These are phyloP conservation scores for Chloroclystis v-ata DNA, from an alignment of 2,888 invertebrate species.

Conservation along the genomic window DNA sequence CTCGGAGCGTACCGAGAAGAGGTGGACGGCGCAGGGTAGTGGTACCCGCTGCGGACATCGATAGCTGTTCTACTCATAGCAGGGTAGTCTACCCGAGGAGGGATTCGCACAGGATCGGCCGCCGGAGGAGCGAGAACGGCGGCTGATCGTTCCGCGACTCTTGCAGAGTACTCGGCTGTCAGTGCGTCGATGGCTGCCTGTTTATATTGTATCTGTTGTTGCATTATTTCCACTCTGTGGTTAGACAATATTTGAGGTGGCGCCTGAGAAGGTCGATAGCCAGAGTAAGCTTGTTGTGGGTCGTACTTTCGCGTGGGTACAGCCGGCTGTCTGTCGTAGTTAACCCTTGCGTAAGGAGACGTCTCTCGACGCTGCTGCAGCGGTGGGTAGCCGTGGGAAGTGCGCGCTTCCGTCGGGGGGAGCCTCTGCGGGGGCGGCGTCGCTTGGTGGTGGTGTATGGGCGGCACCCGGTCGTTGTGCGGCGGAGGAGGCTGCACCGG, in stretches of 20 bases:
- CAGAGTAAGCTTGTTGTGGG: slow-evolving; percentile 66
- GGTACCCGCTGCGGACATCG: slow-evolving; percentile 53
- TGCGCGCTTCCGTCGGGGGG: slow-evolving; percentile 45
- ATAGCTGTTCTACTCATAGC: slow-evolving; percentile 43
- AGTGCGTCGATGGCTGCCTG: slow-evolving; percentile 51
- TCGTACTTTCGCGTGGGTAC: slow-evolving; percentile 65
- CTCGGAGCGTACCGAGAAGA: slow-evolving; percentile 53
- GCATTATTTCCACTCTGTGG: slow-evolving; percentile 58
- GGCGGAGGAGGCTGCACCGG: slow-evolving; percentile 58
- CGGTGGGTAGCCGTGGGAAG: slow-evolving; percentile 51
- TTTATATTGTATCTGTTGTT: slow-evolving; percentile 53
- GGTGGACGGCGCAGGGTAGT: slow-evolving; percentile 59
- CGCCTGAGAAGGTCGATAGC: slow-evolving; percentile 55
- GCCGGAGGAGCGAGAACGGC: slow-evolving; percentile 46
- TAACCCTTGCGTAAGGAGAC: slow-evolving; percentile 50
- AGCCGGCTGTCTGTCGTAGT: slow-evolving; percentile 58
- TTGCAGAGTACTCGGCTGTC: slow-evolving; percentile 50
- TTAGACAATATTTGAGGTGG: slow-evolving; percentile 52
- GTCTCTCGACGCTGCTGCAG: slow-evolving; percentile 57
- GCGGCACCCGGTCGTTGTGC: slow-evolving; percentile 69
- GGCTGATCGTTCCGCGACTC: slow-evolving; percentile 55
- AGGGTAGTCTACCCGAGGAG: slow-evolving; percentile 53
- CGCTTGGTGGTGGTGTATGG: slow-evolving; percentile 66
- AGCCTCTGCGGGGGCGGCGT: slow-evolving; percentile 49
- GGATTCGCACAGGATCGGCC: slow-evolving; percentile 51